These are phyloP conservation scores for Tinamus guttatus DNA, from an alignment of 2,113 vertebrate genomes.

Conservation along the genomic window DNA sequence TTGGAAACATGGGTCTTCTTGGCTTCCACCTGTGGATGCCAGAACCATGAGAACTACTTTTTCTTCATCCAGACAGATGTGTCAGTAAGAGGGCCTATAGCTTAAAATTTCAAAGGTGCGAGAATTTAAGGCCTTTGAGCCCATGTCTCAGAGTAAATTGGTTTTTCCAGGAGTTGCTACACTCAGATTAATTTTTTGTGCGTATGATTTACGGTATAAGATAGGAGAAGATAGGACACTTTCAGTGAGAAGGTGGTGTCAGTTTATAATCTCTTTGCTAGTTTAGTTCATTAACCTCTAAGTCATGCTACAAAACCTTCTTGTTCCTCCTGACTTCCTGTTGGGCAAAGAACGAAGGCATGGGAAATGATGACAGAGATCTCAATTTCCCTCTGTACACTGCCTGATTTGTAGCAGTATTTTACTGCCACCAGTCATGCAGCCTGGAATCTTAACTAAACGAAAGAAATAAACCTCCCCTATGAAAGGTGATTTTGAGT, in stretches of 20 bases:
- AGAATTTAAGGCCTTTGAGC: not conserved
- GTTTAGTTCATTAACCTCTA: not conserved
- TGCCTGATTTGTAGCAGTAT: not conserved
- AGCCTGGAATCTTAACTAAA: constrained; percentile 7
- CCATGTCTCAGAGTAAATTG: not conserved
- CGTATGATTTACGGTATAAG: not conserved
- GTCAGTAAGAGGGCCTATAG: not conserved
- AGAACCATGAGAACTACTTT: not conserved
- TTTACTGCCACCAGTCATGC: not conserved
- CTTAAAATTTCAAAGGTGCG: not conserved
- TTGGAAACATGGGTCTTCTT: not conserved
- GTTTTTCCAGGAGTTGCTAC: not conserved
- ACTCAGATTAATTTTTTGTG: not conserved
- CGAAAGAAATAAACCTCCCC: not conserved
- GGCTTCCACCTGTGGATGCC: not conserved
- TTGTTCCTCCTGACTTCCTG: not conserved
- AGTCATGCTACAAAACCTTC: not conserved
- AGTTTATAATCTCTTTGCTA: constrained; percentile 6
- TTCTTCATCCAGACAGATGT: not conserved
- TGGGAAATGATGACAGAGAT: not conserved
- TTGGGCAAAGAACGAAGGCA: not conserved
- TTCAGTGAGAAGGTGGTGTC: not conserved
- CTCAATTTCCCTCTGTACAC: not conserved
- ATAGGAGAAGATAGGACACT: not conserved
- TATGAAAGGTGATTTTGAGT: not conserved